Evolutionary conservation across 2,113 vertebrate genomes (phyloP), one percentile per base, ranked within the genome.

Genomic region (Amia ocellicauda): DNA sequence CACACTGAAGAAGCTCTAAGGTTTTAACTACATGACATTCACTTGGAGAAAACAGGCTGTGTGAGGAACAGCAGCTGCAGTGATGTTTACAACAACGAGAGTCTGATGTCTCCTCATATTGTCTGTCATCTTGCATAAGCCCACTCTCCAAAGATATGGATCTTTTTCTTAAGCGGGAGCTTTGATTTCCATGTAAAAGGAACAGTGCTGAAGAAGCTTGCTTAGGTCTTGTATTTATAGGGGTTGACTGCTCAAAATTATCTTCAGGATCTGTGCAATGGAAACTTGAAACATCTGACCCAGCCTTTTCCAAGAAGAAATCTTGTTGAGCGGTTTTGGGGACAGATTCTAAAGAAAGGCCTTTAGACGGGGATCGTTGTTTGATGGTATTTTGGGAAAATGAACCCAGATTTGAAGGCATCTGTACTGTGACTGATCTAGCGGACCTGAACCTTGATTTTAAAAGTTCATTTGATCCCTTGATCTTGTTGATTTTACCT

Each of bases 131-230:
- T 17, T 41, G 51, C 16, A 2, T 31, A 42, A 76, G 59, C 19
- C 68, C 29, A 1, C 60, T 72, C 36, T 89, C 84, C 27, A 85
- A 58, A 69, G 84, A 88, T 7, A 62, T 22, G 2, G 85, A 80
- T 62, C 71, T 82, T 58, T 23, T 68, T 61, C 81, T 60, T 36
- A 40, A 56, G 5, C 16, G 7, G 5, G 17, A 47, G 3, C 7
- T 43, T 13, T 7, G 51, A 28, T 45, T 1, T 0, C 13, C 28
- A 22, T 28, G 11, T 13, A n/a, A n/a, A n/a, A n/a, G n/a, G n/a
- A n/a, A n/a, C n/a, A n/a, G n/a, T n/a, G n/a, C n/a, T n/a, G n/a
- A n/a, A n/a, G n/a, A n/a, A n/a, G n/a, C n/a, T n/a, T n/a, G n/a
- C n/a, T 40, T 52, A 51, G 51, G 22, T 42, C 56, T n/a, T 8